These are phyloP conservation scores for Cactoblastis cactorum DNA, from an alignment of 2,888 invertebrate genomes.

Conservation along the genomic window DNA sequence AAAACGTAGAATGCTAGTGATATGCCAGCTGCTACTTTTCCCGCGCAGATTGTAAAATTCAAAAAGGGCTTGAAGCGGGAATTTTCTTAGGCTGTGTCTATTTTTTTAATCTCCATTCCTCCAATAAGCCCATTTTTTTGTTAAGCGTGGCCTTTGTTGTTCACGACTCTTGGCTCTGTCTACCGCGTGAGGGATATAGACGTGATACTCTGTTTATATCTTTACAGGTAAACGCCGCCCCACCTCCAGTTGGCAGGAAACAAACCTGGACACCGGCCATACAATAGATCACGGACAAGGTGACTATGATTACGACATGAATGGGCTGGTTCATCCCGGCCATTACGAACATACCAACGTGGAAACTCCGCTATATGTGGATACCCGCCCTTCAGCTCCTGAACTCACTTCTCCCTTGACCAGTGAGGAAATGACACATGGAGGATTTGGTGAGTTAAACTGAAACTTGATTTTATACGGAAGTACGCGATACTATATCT, in stretches of 20 bases:
- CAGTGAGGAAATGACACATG: conserved; percentile 63
- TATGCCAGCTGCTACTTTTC: too few species aligned
- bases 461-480: background rate
- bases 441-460: conserved; percentile 54
- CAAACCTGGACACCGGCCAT: conserved; percentile 91
- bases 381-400: conserved; percentile 72
- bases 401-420: conserved; percentile 61
- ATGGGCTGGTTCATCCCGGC: conserved; percentile 46
- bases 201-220: too few species aligned
- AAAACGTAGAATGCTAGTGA: too few species aligned
- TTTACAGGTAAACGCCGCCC: conserved; percentile 68
- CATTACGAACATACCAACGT: conserved; percentile 55
- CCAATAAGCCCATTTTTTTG: too few species aligned
- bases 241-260: conserved; percentile 90
- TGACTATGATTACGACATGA: conserved; percentile 57
- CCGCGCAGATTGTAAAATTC: too few species aligned
- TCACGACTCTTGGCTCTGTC: too few species aligned
- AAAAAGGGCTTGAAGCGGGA: too few species aligned
- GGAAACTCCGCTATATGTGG: conserved; percentile 84
- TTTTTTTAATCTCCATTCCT: too few species aligned
- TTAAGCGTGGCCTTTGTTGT: too few species aligned
- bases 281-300: conserved; percentile 84
- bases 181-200: too few species aligned
- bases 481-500: too few species aligned
- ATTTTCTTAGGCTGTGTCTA: too few species aligned